These are phyloP conservation scores for Hirtodrosophila confusa DNA, from an alignment of 2,888 invertebrate species.

Conservation along the genomic window DNA sequence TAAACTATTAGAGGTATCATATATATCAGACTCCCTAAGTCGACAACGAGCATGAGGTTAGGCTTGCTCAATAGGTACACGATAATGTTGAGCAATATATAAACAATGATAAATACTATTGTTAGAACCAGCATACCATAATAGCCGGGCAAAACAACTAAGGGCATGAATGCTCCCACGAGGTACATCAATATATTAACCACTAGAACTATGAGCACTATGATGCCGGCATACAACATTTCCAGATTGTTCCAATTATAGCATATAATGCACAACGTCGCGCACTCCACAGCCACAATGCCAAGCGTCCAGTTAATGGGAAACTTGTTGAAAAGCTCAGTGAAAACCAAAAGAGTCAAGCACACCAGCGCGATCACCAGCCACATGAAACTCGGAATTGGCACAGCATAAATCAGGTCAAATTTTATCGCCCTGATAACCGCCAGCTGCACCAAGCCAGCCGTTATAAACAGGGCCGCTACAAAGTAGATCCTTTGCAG, in stretches of 20 bases:
- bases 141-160: constrained; percentile 32
- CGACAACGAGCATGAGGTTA: neutral
- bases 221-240: accelerated
- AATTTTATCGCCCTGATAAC: neutral
- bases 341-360: constrained; percentile 22
- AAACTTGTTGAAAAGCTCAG: constrained; percentile 12
- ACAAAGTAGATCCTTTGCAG: constrained; percentile 18
- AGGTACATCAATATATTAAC: constrained; percentile 7
- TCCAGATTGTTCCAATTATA: constrained; percentile 20
- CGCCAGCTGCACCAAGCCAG: constrained; percentile 22
- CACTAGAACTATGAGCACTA: neutral
- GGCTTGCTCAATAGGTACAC: neutral
- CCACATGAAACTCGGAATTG: constrained; percentile 35
- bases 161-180: constrained; percentile 32
- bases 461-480: accelerated
- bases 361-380: constrained; percentile 25
- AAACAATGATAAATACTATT: constrained; percentile 17
- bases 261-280: constrained; percentile 18
- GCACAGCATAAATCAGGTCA: constrained; percentile 2
- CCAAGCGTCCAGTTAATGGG: constrained; percentile 51
- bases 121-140: constrained; percentile 20
- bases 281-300: constrained; percentile 27
- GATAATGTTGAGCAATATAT: constrained; percentile 12
- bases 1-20: constrained; percentile 20
- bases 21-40: constrained; percentile 24